Base-by-base conservation (phyloP, 2,888 invertebrate genomes). In the Rutpela maculata region DNA sequence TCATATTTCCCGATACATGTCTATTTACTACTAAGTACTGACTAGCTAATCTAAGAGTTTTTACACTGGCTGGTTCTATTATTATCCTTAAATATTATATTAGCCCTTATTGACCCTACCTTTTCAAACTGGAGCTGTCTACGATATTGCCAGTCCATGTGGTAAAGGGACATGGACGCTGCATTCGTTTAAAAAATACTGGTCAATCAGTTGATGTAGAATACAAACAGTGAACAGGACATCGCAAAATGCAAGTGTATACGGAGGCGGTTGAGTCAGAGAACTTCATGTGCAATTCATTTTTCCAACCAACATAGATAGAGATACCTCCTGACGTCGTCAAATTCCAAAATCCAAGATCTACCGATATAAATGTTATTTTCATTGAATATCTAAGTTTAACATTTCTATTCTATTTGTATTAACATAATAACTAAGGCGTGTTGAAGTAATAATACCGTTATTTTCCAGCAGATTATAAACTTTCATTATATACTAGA, bases 61-160 rank as follows among this genome's bases (percentile, higher is more conserved):
- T 15, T 50, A 50, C 6, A 50, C 12, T n/a, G n/a, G 50, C n/a
- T 12, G 22, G 4, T 26, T 26, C 43, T 43, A 43, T 26, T 4
- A 26, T 43, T 7, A 2, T 43, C 15, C 4, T n/a, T 50, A n/a
- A n/a, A 4, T 50, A 50, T 50, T 15, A 50, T n/a, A 50, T 15
- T 50, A 50, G 50, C 50, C 15, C 50, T 50, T 12, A 50, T 15
- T 50, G 50, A 15, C 50, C 50, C 50, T 50, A 50, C 50, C 50
- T 50, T 50, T 7, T 50, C 50, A n/a, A 50, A 50, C 15, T 59
- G 59, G 10, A 59, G 59, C 22, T 59, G 59, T 59, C 59, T 59
- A 59, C 59, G 59, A 19, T 59, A 59, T 18, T 59, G 19, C 59
- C 59, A 59, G 59, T 59, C 22, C 59, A 59, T 59, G 19, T n/a